phyloP scores from a whole-genome alignment of 37 sponge, comb jelly and placozoan genomes.

The Hexactinellida sp. region DNA sequence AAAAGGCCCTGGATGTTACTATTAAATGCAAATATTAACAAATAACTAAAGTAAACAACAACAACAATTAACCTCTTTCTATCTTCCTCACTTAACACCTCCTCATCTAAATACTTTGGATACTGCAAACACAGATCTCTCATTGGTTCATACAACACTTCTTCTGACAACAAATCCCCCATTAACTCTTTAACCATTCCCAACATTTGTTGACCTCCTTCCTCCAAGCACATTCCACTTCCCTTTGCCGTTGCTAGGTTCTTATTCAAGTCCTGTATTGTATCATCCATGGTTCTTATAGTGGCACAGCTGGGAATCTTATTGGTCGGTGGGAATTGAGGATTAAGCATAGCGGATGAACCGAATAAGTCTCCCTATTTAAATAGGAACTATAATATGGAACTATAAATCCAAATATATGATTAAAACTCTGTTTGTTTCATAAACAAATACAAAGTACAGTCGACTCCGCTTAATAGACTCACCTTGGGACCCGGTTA shows the following conservation, averaged over 20 bases:
- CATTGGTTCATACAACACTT: neutral
- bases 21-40: no score
- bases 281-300: neutral
- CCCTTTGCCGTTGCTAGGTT: neutral
- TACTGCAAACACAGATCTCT: neutral
- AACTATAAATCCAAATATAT: no score
- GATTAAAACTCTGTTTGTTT: no score
- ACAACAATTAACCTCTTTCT: neutral
- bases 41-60: no score
- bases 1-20: no score
- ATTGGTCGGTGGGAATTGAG: no score
- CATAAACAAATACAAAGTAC: no score
- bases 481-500: no score
- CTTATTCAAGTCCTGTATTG: neutral
- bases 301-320: neutral
- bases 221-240: neutral
- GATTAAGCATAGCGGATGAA: no score
- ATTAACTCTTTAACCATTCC: neutral
- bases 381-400: no score
- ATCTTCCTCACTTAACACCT: neutral
- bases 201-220: neutral
- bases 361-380: no score
- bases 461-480: no score
- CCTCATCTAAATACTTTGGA: neutral
- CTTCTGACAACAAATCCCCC: neutral